Conservation (phyloP, 2,113 vertebrate species). For the Sinocyclocheilus maitianheensis region DNA sequence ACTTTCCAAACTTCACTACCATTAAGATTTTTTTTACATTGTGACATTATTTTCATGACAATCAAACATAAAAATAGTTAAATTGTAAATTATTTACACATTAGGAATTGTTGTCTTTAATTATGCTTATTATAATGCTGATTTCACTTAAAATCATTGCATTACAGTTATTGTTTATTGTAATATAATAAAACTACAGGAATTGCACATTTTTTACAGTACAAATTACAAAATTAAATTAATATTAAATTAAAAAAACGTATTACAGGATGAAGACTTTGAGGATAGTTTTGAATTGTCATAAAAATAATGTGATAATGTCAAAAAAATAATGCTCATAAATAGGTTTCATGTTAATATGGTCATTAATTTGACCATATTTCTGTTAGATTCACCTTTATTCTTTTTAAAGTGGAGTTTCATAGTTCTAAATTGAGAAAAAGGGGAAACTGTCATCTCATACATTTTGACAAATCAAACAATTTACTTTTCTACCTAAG, state of each 20-base stretch:
- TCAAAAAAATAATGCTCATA: background rate
- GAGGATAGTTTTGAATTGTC: background rate
- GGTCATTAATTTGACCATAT: background rate
- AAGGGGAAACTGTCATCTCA: background rate
- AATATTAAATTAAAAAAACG: background rate
- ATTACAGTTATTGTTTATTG: background rate
- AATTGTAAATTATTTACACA: background rate
- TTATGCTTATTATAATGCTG: background rate
- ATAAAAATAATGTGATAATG: slow-evolving; percentile 2
- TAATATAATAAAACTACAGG: background rate
- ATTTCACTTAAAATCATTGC: background rate
- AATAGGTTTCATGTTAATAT: background rate
- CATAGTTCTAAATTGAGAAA: background rate
- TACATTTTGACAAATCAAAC: background rate
- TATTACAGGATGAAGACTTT: background rate
- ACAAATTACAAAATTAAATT: background rate
- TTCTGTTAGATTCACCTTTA: background rate
- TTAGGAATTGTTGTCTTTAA: background rate
- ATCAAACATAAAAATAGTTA: background rate
- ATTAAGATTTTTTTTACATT: background rate
- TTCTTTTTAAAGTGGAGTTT: background rate
- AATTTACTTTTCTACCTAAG: background rate
- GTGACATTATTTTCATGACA: slow-evolving; percentile 11
- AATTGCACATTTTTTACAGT: background rate
- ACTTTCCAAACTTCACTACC: background rate